Base-by-base conservation (phyloP, 2,113 vertebrate species). In the Zosterops borbonicus region DNA sequence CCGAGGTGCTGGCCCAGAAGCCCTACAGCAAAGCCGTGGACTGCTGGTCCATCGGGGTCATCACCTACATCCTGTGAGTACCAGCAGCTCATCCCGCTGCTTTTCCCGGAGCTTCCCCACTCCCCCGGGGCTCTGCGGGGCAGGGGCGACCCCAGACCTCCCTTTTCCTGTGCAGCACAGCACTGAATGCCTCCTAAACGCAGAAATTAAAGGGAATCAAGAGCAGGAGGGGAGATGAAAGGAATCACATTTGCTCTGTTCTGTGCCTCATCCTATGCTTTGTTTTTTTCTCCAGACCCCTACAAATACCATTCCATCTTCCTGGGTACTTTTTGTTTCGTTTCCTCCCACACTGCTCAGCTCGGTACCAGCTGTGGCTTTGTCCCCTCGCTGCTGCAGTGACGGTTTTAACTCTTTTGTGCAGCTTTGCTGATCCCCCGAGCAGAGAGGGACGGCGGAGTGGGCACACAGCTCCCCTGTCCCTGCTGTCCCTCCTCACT, bases 41-140 rank as follows among this genome's bases (percentile, higher is more conserved):
- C 92, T 99, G 99, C 98, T 99, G 99, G 99, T 99, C 99, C 60
- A 99, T 99, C 23, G 99, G 99, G 47, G 99, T 99, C 84, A 99
- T 99, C 96, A 98, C 99, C 14, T 99, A 99, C 75, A 99, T 99
- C 94, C 90, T 99, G 99, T 99, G 96, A 99, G 99, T 98, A 93
- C 6, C 17, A 31, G 62, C 60, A 47, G 33, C 73, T 37, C 89
- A 35, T 13, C 50, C 75, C 59, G 9, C 75, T 28, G 17, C 2
- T 11, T 27, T 2, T 2, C 56, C 35, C 1, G 1, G 27, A n/a
- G 20, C 15, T 12, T 41, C 75, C 70, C 79, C 14, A 2, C 50
- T 49, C 24, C 42, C 35, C 24, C 29, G 1, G 3, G 5, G 1
- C 83, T 53, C 63, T 12, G 63, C 46, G 21, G 67, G 27, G 56